Percentiles rank a stretch among this genome's conserved stretches.
Conservation (phyloP, 2,113 vertebrate genomes). For the Indri indri region DNA sequence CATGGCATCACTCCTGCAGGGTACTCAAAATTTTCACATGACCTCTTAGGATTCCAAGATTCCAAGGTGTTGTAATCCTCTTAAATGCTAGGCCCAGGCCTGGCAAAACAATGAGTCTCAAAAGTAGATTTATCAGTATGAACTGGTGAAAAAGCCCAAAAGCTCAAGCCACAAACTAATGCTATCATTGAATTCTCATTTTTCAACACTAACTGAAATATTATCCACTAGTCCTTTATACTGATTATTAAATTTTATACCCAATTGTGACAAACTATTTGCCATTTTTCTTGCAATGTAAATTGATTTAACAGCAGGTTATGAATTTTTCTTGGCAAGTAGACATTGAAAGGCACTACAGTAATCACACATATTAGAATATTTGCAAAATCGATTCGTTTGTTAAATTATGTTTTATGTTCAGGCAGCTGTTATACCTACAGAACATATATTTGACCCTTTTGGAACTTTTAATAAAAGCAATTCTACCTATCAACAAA, state of each 20-base stretch:
- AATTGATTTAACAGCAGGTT: not conserved
- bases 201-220: not conserved
- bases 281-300: not conserved
- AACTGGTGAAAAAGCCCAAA: not conserved
- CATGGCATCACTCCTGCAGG: not conserved
- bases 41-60: no score
- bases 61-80: not conserved
- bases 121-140: not conserved
- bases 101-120: not conserved
- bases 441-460: not conserved
- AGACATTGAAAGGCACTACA: not conserved
- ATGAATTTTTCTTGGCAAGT: not conserved
- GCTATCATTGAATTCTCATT: not conserved
- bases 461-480: not conserved
- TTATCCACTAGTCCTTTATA: not conserved
- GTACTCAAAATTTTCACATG: not conserved
- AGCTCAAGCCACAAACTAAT: not conserved
- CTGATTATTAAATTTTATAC: not conserved
- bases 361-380: not conserved
- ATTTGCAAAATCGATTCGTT: not conserved
- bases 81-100: rapidly evolving
- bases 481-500: not conserved
- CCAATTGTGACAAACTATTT: not conserved
- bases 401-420: not conserved
- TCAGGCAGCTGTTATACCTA: not conserved